Evolutionary conservation across 2,797 vertebrate species (phyloP), one percentile per base, ranked within the genome.

Genomic region (Diplodus sargus): DNA sequence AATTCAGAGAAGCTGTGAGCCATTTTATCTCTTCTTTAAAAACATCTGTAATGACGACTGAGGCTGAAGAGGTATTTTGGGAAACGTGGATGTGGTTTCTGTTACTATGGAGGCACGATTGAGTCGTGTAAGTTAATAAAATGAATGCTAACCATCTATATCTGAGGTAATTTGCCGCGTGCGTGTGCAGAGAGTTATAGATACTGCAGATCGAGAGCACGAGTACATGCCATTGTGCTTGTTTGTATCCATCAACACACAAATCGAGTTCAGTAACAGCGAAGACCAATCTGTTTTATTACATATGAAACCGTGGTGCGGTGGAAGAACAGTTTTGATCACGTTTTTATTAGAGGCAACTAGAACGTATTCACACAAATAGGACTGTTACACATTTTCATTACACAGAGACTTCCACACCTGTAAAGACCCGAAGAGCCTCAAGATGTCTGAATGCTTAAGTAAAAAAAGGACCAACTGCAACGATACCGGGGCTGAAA

Each of bases 41-140:
- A 28, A 87, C 83, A 85, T 86, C 85, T 86, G 61, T 70, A 82
- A 71, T 52, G 57, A 80, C 60, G 71, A 63, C 53, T 67, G 58
- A 53, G 23, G 60, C 23, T 82, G 60, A 47, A 85, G 80, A 79
- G 66, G 68, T 91, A 88, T 89, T 93, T 92, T 91, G 79, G 87
- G 83, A 89, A 76, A 59, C 16, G 22, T 85, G 65, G 63, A 57
- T 68, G 61, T 77, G 16, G 80, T 84, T 84, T 86, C 71, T 77
- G 90, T 92, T 91, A 73, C 83, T 82, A 75, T 81, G 85, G 86
- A 81, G 69, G 82, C 81, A 79, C 86, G 83, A 85, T 83, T 81
- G 82, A 79, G 78, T 80, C 70, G 81, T 81, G 72, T 81, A 57
- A 25, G 61, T 71, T 77, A 62, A 81, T 85, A 43, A 76, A 68